These are phyloP conservation scores for Mus pahari DNA, from an alignment of 2,113 vertebrate genomes.

Conservation along the genomic window DNA sequence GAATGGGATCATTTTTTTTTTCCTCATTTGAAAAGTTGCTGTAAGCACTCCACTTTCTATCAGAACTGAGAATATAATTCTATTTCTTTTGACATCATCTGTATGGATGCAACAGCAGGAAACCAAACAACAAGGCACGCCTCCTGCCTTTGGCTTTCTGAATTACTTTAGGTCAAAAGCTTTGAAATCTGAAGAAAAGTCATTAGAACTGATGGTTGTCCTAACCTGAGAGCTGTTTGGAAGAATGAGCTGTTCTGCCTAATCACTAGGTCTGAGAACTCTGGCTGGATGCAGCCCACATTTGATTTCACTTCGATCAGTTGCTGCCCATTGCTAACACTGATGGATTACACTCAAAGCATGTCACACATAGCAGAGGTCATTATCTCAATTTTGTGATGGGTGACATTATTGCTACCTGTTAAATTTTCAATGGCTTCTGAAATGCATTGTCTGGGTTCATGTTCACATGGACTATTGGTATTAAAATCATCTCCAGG, in stretches of 20 bases:
- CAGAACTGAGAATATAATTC: not conserved
- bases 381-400: conserved; percentile 60
- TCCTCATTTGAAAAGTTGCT: not conserved
- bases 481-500: conserved; percentile 43
- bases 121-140: not conserved
- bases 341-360: conserved; percentile 24
- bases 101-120: not conserved
- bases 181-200: conserved; percentile 42
- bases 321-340: not conserved
- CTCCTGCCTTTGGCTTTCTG: not conserved
- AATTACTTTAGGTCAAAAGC: conserved; percentile 12
- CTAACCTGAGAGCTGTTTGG: not conserved
- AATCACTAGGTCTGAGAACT: not conserved
- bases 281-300: not conserved
- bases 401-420: conserved; percentile 35
- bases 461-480: not conserved
- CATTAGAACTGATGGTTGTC: conserved; percentile 13
- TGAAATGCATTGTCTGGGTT: conserved; percentile 12
- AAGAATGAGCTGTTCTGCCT: conserved; percentile 6
- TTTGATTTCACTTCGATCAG: conserved; percentile 33
- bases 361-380: not conserved
- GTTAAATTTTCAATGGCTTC: conserved; percentile 63
- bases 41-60: not conserved
- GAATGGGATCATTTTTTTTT: not conserved
- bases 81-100: conserved; percentile 28